Evolutionary conservation across 2,888 invertebrate genomes (phyloP), one percentile per base, ranked within the genome.

Genomic region (Sturmia bella): DNA sequence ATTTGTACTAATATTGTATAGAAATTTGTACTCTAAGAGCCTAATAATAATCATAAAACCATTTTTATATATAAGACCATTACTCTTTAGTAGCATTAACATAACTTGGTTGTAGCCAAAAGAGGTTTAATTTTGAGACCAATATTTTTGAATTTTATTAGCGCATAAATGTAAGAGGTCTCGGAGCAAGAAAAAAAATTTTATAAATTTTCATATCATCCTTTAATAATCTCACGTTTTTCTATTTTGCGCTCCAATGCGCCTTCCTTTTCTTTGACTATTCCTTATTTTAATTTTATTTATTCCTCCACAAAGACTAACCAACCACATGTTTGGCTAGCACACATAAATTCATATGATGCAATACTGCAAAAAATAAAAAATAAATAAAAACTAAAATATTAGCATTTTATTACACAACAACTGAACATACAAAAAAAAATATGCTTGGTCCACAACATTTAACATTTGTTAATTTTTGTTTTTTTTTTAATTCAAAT

Each of bases 201-300:
- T 27, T 56, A 74, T 48, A 52, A 39, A 52, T 48, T 70, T 63
- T 70, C 57, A 72, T 73, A 79, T 79, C 78, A 66, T 79, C 43
- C 52, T 79, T 73, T 54, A 72, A 45, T 64, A 79, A 79, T 79
- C 78, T 79, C 78, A 79, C 78, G 78, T 68, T 79, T 79, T 21
- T 52, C 50, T 41, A 73, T 73, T 59, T 66, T 66, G 72, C 32
- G 17, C 41, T 52, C 27, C 56, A 57, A 32, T 52, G 64, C 50
- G 24, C 37, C 48, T 12, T 24, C 32, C n/a, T 52, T 37, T 66
- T 32, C 9, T 59, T 45, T 15, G 6, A 17, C 57, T 21, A 43
- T 43, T 64, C 39, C 39, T 48, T 50, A 13, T 70, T 32, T 37
- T 32, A 37, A 15, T 37, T 63, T 63, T 24, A 3, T 45, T 45